These are phyloP conservation scores for Drosophila repleta DNA, from an alignment of 1,140 invertebrate species.

Conservation along the genomic window DNA sequence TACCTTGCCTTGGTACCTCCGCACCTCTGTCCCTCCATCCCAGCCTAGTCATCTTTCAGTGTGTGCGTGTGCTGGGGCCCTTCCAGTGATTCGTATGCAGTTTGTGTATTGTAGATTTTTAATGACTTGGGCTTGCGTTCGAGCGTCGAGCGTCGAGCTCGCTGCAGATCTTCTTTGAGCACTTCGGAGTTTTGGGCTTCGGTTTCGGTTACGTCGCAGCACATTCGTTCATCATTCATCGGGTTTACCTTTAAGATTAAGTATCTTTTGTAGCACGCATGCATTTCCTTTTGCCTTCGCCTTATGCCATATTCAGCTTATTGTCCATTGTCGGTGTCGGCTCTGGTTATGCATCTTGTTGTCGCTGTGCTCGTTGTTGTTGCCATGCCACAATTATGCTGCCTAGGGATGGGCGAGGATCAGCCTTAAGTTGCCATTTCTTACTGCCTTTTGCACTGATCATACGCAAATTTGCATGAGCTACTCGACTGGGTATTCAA, in stretches of 20 bases:
- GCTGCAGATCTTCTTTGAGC: constrained; percentile 43
- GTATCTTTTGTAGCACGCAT: constrained; percentile 68
- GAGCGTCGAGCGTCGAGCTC: constrained; percentile 32
- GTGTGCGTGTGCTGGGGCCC: constrained; percentile 50
- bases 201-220: constrained; percentile 62
- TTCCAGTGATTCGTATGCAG: constrained; percentile 78
- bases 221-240: constrained; percentile 78
- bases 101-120: constrained; percentile 81
- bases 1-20: neutral
- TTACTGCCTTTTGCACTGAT: constrained; percentile 13
- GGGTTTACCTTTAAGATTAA: constrained; percentile 80
- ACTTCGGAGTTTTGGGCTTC: constrained; percentile 46
- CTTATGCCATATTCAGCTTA: constrained; percentile 56
- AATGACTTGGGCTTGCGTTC: constrained; percentile 81
- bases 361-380: constrained; percentile 29
- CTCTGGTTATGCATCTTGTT: constrained; percentile 33
- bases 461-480: constrained; percentile 18
- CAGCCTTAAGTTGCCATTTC: constrained; percentile 40
- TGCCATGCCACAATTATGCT: constrained; percentile 49
- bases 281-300: constrained; percentile 68
- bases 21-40: constrained; percentile 8
- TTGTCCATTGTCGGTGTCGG: constrained; percentile 61
- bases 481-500: neutral
- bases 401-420: constrained; percentile 47
- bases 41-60: constrained; percentile 13